A percentile compares a stretch with the other conserved stretches of the same genome.
Conservation (phyloP, 2,113 vertebrate genomes). For the Corydoras maculifer region DNA sequence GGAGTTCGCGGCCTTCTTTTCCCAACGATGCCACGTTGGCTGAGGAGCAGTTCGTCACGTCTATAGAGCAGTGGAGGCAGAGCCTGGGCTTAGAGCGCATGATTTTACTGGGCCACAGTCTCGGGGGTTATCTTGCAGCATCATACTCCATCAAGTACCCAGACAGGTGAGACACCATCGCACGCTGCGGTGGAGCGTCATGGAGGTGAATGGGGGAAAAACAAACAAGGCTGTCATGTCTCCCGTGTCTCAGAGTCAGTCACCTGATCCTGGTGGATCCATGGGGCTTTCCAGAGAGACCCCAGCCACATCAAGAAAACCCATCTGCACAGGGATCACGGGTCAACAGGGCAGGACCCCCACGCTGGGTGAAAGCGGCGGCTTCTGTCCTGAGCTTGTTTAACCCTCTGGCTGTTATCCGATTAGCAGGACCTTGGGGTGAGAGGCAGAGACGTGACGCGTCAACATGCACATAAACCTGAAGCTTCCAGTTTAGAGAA, state of each 20-base stretch:
- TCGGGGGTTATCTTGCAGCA: slow-evolving; percentile 73
- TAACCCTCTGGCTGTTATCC: slow-evolving; percentile 84
- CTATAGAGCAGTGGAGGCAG: slow-evolving; percentile 76
- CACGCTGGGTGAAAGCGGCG: slow-evolving; percentile 76
- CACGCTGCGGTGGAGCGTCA: too few relatives aligned
- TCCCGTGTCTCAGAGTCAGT: slow-evolving; percentile 67
- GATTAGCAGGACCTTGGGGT: slow-evolving; percentile 87
- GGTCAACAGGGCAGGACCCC: slow-evolving; percentile 51
- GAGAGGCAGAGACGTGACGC: slow-evolving; percentile 16
- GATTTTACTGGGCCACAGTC: slow-evolving; percentile 77
- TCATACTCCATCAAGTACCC: slow-evolving; percentile 77
- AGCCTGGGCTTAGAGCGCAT: slow-evolving; percentile 72
- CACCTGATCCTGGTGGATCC: slow-evolving; percentile 87
- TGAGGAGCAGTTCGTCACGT: slow-evolving; percentile 76
- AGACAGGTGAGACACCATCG: slow-evolving; percentile 61
- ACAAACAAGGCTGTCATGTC: background rate
- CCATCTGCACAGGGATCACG: slow-evolving; percentile 38
- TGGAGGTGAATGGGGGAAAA: background rate
- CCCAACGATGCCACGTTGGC: slow-evolving; percentile 70
- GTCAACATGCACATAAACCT: too few relatives aligned
- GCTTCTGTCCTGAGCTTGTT: slow-evolving; percentile 71
- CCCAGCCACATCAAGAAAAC: slow-evolving; percentile 53
- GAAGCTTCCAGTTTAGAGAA: too few relatives aligned
- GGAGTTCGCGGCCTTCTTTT: slow-evolving; percentile 78
- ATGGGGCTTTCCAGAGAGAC: slow-evolving; percentile 79